Base-by-base conservation (phyloP, 2,113 vertebrate species). In the Montifringilla adamsi region DNA sequence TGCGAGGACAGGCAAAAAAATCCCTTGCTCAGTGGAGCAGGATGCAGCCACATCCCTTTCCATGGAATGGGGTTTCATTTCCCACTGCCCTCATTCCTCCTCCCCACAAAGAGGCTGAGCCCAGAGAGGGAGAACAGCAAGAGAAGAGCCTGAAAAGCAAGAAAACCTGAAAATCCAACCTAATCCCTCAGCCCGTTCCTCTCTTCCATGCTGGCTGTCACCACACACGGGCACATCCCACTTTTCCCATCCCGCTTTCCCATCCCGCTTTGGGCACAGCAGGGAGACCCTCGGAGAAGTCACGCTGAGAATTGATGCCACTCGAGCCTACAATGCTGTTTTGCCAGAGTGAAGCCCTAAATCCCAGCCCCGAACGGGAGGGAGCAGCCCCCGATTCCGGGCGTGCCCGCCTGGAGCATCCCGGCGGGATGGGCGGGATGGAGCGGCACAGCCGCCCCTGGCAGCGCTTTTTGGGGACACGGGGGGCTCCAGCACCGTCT, bases 401-500 rank as follows among this genome's bases (percentile, higher is more conserved):
- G 37, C 4, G 3, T 7, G 27, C 13, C 14, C 0, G n/a, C 23
- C 47, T 24, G 21, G 2, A 74, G 64, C 83, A 69, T 62, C 84
- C 67, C 13, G 0, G 53, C 46, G 16, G 1, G 3, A 62, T 1
- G 5, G 0, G 2, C 1, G 3, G 87, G 76, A 37, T 13, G 27
- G 49, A 27, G 67, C 6, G 10, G 68, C 13, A 27, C 1, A 1
- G 87, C 28, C 2, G 0, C 13, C 6, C 13, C 43, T 2, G 1
- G 68, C 49, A 31, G 68, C 2, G 1, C 6, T 80, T 93, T 95
- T 33, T 4, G 9, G 80, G 87, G 47, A 28, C 13, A 12, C 33
- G 7, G 24, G 15, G 90, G 56, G 66, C 49, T 68, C 74, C 30
- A 41, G 31, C 3, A 16, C n/a, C 4, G 17, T 44, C 64, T 88